Evolutionary conservation across 1,140 invertebrate genomes (phyloP).

Genomic region (Prorops nasuta): DNA sequence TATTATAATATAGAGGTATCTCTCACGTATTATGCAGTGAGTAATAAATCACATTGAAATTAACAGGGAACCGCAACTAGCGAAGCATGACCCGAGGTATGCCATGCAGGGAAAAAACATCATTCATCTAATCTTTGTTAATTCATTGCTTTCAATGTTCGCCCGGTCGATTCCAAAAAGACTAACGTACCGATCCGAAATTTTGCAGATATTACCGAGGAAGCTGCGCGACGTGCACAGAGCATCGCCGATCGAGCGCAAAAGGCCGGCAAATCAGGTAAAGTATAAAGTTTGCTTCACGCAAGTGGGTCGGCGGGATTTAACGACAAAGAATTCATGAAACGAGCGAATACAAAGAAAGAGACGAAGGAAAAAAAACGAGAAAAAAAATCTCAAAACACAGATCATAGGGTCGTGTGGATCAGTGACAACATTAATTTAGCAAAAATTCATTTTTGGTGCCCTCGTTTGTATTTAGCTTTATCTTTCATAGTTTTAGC

Average conservation of each 20-base stretch:
- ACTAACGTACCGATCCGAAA: constrained; percentile 19
- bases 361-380: background rate
- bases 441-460: constrained; percentile 52
- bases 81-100: constrained; percentile 56
- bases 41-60: constrained; percentile 53
- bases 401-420: constrained; percentile 46
- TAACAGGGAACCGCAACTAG: constrained; percentile 55
- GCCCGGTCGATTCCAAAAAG: constrained; percentile 15
- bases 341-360: background rate
- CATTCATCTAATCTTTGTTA: constrained; percentile 56
- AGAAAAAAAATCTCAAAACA: constrained; percentile 23
- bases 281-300: constrained; percentile 23
- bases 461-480: constrained; percentile 59
- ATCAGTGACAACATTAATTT: constrained; percentile 49
- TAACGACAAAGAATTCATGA: background rate
- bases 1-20: constrained; percentile 44
- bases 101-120: constrained; percentile 55
- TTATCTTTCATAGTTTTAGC: constrained; percentile 57
- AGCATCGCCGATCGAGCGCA: constrained; percentile 37
- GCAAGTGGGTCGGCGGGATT: background rate
- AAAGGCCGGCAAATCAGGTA: constrained; percentile 43
- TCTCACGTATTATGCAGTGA: constrained; percentile 46
- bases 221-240: constrained; percentile 49
- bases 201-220: constrained; percentile 55
- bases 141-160: constrained; percentile 56